phyloP scores from a whole-genome alignment of 2,888 invertebrate species.

The Drosophila borborema region DNA sequence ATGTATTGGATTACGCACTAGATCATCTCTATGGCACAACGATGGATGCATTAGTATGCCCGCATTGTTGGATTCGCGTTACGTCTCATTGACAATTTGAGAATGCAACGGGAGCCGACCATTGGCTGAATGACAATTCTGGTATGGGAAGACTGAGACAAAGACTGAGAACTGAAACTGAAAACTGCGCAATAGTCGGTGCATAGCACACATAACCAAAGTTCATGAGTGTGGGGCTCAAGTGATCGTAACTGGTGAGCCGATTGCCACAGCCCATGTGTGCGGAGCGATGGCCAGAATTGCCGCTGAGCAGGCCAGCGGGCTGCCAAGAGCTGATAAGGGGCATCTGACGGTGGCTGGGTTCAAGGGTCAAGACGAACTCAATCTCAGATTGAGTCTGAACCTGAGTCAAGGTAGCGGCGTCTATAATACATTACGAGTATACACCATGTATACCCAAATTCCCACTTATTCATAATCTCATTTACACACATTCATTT shows the following conservation, averaged over 20 bases:
- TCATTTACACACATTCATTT: constrained; percentile 9
- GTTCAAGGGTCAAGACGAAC: constrained; percentile 14
- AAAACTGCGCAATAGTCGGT: constrained; percentile 49
- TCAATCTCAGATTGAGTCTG: not conserved
- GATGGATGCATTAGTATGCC: not conserved
- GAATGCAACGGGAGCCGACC: constrained; percentile 18
- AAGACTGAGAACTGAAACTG: constrained; percentile 46
- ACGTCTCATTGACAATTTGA: constrained; percentile 26
- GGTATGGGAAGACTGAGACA: constrained; percentile 23
- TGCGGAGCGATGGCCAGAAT: not conserved
- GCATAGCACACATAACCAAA: constrained; percentile 13
- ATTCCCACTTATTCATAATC: not conserved
- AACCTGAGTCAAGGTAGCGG: not conserved
- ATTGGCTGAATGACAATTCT: constrained; percentile 21
- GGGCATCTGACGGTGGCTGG: not conserved
- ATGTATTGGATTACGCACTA: not conserved
- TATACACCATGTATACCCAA: too few relatives aligned
- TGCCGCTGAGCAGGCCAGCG: not conserved
- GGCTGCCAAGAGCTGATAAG: constrained; percentile 41
- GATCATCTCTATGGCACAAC: not conserved
- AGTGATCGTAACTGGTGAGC: constrained; percentile 13
- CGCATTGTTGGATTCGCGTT: constrained; percentile 8
- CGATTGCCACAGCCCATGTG: constrained; percentile 17
- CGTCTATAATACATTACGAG: not conserved
- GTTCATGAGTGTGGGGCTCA: constrained; percentile 37